Evolutionary conservation across 2,888 invertebrate species (phyloP), one percentile per base, ranked within the genome.

Genomic region (Apotomis capreana): DNA sequence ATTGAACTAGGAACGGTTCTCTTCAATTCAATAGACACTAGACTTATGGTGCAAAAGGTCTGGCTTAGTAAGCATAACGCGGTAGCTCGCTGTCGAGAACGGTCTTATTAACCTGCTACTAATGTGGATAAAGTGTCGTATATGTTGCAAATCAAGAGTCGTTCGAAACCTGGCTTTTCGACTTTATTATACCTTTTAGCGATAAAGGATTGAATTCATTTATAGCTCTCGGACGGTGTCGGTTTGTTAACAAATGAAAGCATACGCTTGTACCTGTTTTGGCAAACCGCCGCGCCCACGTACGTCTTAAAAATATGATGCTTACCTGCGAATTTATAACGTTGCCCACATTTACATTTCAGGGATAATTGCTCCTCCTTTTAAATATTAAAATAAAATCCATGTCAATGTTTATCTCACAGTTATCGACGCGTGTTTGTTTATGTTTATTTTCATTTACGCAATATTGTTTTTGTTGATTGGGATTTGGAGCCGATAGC

Each of bases 1-100:
- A 82, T 85, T 81, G 82, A 81, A 81, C 81, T 77, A 81, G 80
- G 79, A 79, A 63, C 67, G 70, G 64, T 77, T 79, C 82, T 81
- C 78, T 80, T 77, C 77, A 74, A 82, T 80, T 83, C 81, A 79
- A 82, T 84, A 80, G 75, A 75, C 67, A 67, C 70, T 67, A 71
- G 61, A 68, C 71, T 68, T 71, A 67, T 57, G 51, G 51, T 60
- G 61, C 6, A 61, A 65, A 55, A 46, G 46, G 46, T 54, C 46
- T 9, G 44, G 37, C 46, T 58, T 67, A 57, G 26, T 54, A 37
- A 51, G 67, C 26, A n/a, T 55, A 26, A 36, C 26, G 6, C 37
- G 49, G 13, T 26, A 15, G 37, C n/a, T 37, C n/a, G n/a, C 5
- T 9, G 57, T 5, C n/a, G 6, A 12, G 40, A 44, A 40, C 12